Conservation (phyloP, 2,797 vertebrate species). For the Premnoplex brunnescens region DNA sequence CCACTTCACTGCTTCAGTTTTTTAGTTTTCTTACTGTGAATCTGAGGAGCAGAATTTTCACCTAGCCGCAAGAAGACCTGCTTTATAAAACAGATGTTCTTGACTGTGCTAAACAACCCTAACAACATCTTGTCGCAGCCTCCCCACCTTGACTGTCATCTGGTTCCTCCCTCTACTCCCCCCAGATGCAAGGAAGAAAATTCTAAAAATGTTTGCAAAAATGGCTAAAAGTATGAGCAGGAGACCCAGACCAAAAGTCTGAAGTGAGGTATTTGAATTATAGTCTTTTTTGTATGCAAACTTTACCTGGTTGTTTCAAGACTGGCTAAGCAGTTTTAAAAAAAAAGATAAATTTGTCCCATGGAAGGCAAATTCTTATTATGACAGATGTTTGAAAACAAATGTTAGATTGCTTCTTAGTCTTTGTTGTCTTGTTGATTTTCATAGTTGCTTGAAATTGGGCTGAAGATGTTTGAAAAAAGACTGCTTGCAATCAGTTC, state of each 20-base stretch:
- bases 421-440: not conserved
- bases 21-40: not conserved
- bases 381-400: not conserved
- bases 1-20: not conserved
- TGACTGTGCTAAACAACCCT: not conserved
- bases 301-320: not conserved
- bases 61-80: not conserved
- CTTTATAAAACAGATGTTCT: not conserved
- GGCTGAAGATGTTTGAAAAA: not conserved
- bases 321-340: not conserved
- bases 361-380: not conserved
- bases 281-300: not conserved
- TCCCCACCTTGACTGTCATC: not conserved
- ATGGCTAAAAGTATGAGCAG: not conserved
- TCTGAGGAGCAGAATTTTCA: not conserved
- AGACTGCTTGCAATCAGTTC: not conserved
- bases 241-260: not conserved
- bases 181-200: not conserved
- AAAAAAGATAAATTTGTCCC: not conserved
- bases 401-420: not conserved
- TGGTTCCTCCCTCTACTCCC: fast-evolving
- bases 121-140: not conserved
- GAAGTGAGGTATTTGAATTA: not conserved
- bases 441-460: not conserved
- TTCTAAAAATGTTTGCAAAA: not conserved